Conservation (phyloP, 35 echinoderm and acorn worm genomes). For the Strongylocentrotus purpuratus region DNA sequence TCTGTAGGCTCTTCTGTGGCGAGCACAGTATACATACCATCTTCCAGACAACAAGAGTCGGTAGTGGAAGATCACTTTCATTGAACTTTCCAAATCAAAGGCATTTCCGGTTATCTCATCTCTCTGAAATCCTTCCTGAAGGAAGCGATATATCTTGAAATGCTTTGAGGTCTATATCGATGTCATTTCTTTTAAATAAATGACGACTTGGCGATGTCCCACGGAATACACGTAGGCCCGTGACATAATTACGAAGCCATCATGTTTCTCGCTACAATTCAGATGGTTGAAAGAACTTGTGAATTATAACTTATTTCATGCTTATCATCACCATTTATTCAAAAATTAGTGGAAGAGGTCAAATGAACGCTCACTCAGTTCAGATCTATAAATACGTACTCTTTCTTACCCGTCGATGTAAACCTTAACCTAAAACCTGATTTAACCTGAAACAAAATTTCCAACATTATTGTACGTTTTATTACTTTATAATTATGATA, state of each 20-base stretch:
- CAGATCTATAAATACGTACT: no score
- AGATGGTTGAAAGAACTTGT: neutral
- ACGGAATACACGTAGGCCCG: neutral
- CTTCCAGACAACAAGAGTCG: neutral
- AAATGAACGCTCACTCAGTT: no score
- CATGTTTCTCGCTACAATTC: neutral
- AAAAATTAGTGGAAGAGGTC: no score
- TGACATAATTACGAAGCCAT: neutral
- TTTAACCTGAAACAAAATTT: no score
- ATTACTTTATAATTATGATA: no score
- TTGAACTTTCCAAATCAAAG: neutral
- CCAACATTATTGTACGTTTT: no score
- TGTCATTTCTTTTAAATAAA: neutral
- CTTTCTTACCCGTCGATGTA: no score
- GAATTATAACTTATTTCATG: no score
- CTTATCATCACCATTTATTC: no score
- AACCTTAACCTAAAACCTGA: no score
- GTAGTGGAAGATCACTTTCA: neutral
- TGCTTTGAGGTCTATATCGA: neutral
- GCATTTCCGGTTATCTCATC: neutral
- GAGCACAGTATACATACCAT: no score
- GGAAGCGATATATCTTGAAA: neutral
- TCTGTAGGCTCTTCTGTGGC: no score
- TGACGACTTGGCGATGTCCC: neutral
- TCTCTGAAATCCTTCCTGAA: neutral